These are phyloP conservation scores for Brenthis hecate DNA, from an alignment of 2,888 invertebrate genomes.

Conservation along the genomic window DNA sequence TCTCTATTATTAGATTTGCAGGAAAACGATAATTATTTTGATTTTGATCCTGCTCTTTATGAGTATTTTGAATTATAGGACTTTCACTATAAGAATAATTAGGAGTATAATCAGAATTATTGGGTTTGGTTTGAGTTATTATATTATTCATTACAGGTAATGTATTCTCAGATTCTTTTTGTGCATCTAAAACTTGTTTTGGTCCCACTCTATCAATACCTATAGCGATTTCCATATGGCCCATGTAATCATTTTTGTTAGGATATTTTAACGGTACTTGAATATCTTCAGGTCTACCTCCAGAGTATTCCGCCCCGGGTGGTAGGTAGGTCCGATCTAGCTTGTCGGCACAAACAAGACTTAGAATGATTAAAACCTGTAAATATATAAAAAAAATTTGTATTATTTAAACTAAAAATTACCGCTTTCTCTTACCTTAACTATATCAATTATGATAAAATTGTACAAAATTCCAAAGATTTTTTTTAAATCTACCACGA, in stretches of 20 bases:
- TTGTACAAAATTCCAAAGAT: too few species aligned
- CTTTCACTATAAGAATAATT: neutral
- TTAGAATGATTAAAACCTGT: conserved; percentile 57
- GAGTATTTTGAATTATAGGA: neutral
- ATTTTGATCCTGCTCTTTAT: conserved; percentile 24
- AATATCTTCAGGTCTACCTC: conserved; percentile 56
- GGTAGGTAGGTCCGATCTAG: conserved; percentile 65
- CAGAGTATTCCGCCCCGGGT: conserved; percentile 59
- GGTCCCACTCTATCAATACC: conserved; percentile 45
- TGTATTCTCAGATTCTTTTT: conserved; percentile 22
- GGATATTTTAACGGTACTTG: conserved; percentile 54
- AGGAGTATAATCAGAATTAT: neutral
- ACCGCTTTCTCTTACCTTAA: too few species aligned
- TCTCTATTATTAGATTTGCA: conserved; percentile 29
- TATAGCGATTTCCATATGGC: conserved; percentile 31
- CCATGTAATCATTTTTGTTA: conserved; percentile 25
- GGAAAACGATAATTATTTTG: conserved; percentile 33
- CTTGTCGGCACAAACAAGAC: conserved; percentile 57
- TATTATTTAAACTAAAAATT: neutral
- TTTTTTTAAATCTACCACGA: too few species aligned
- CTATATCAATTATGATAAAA: too few species aligned
- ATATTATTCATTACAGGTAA: neutral
- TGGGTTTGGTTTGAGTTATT: neutral
- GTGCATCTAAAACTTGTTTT: conserved; percentile 7
- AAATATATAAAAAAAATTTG: conserved; percentile 38